These are phyloP conservation scores for Parelbella ahira DNA, from an alignment of 2,888 invertebrate genomes.

Conservation along the genomic window DNA sequence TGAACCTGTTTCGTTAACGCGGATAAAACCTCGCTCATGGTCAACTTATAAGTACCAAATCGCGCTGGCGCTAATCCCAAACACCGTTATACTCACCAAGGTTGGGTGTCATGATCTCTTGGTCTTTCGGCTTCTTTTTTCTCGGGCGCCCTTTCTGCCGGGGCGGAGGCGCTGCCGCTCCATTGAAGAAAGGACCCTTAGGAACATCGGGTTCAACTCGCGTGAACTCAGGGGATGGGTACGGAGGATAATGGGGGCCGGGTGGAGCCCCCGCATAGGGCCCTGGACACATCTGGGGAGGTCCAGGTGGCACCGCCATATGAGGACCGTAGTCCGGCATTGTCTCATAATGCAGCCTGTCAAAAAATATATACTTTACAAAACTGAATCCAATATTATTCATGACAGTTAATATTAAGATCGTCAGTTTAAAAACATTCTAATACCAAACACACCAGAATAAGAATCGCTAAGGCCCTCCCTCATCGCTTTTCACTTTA, in stretches of 20 bases:
- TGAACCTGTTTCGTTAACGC: constrained; percentile 5
- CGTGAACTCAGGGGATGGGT: constrained; percentile 81
- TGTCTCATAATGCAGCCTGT: constrained; percentile 74
- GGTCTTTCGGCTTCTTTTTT: constrained; percentile 95
- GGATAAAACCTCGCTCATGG: constrained; percentile 4
- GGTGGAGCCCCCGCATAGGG: constrained; percentile 71
- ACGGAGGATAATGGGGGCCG: constrained; percentile 74
- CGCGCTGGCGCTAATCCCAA: constrained; percentile 29
- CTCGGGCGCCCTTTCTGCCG: constrained; percentile 95
- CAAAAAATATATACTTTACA: constrained; percentile 19
- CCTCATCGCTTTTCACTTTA: too few species aligned
- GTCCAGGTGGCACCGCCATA: constrained; percentile 80
- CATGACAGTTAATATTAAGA: too few species aligned
- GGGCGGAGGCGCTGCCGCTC: constrained; percentile 81
- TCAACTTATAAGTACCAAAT: constrained; percentile 9
- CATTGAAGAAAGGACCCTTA: constrained; percentile 81
- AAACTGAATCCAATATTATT: too few species aligned
- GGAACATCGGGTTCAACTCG: constrained; percentile 71
- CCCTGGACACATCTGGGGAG: constrained; percentile 80
- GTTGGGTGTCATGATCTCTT: constrained; percentile 91
- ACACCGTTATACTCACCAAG: constrained; percentile 83
- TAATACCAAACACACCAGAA: too few species aligned
- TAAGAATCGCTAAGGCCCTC: too few species aligned
- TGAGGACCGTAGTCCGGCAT: constrained; percentile 80
- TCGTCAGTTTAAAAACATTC: constrained; percentile 4